Conservation (phyloP, 2,113 vertebrate genomes). For the Corythaixoides concolor region DNA sequence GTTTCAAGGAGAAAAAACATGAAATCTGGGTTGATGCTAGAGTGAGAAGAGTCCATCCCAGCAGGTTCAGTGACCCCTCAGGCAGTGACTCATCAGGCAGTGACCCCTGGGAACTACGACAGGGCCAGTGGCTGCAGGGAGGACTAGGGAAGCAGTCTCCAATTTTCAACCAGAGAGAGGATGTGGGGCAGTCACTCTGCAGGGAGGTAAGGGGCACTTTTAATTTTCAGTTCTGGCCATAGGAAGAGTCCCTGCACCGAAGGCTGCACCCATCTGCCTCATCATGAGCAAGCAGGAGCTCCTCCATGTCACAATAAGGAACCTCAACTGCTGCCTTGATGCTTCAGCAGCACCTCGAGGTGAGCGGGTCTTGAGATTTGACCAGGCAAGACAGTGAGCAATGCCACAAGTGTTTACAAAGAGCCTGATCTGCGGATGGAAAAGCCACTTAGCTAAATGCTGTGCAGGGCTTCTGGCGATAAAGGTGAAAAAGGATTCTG, state of each 20-base stretch:
- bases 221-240: neutral
- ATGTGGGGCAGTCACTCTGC: neutral
- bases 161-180: neutral
- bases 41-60: neutral
- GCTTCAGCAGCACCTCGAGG: neutral
- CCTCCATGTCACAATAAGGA: neutral
- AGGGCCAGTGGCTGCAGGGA: neutral
- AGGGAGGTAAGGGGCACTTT: neutral
- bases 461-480: neutral
- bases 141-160: neutral
- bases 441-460: neutral
- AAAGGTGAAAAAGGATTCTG: no score
- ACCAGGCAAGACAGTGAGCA: neutral
- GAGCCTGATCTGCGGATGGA: no score
- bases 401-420: neutral
- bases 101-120: fast-evolving
- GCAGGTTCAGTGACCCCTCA: neutral
- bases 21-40: neutral
- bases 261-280: neutral
- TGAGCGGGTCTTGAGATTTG: neutral
- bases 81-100: neutral
- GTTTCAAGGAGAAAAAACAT: neutral
- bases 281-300: neutral
- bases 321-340: neutral
- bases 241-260: neutral